Conservation (phyloP, 2,797 vertebrate species). For the Trachops cirrhosus region DNA sequence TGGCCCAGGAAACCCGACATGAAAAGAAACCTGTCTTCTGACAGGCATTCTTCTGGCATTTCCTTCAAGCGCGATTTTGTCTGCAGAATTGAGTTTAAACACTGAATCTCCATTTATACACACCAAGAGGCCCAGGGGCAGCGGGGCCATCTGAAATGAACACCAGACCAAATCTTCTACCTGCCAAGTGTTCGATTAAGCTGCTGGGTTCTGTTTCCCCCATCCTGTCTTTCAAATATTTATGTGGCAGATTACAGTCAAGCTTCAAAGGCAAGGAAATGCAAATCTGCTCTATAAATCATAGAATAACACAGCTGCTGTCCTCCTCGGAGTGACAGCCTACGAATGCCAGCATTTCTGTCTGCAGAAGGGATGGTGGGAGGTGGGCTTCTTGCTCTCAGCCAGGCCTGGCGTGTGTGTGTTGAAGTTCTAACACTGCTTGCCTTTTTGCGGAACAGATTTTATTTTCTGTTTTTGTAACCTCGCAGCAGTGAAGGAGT, state of each 20-base stretch:
- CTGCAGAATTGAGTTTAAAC: constrained; percentile 45
- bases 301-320: constrained; percentile 74
- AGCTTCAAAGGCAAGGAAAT: constrained; percentile 73
- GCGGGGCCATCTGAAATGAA: constrained; percentile 38
- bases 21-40: constrained; percentile 50
- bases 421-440: neutral
- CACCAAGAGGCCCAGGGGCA: constrained; percentile 29
- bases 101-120: constrained; percentile 64
- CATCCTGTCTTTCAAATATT: constrained; percentile 76
- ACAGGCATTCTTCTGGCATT: neutral
- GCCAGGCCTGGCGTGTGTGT: neutral
- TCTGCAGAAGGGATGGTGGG: constrained; percentile 7
- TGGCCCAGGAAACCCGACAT: constrained; percentile 18
- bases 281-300: constrained; percentile 78
- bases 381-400: neutral
- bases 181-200: constrained; percentile 76
- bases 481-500: neutral
- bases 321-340: constrained; percentile 68
- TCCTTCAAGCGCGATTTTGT: constrained; percentile 53
- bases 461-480: neutral
- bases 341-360: constrained; percentile 59
- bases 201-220: constrained; percentile 72
- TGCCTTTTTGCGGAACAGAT: constrained; percentile 14
- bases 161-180: constrained; percentile 52
- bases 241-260: constrained; percentile 74